phyloP scores from a whole-genome alignment of 2,113 vertebrate species.

The Gambusia holbrooki region DNA sequence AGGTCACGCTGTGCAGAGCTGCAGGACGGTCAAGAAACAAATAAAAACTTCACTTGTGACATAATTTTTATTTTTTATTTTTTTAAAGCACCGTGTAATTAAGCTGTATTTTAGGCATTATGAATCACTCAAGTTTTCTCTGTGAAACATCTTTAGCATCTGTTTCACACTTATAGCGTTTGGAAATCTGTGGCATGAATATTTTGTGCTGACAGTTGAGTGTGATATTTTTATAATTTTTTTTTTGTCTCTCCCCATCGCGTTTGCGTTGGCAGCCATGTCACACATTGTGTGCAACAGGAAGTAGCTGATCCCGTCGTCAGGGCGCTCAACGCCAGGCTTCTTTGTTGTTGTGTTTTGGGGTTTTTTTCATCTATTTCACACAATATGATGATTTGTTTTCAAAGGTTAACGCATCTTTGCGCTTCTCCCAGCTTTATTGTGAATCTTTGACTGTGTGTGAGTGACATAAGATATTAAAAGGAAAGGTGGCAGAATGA shows the following conservation, averaged over 20 bases:
- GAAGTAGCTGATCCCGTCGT: conserved; percentile 25
- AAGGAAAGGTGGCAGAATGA: neutral
- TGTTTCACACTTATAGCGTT: conserved; percentile 34
- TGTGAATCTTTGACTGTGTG: neutral
- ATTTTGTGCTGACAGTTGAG: conserved; percentile 58
- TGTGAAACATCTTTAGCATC: conserved; percentile 25
- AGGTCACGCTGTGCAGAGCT: neutral
- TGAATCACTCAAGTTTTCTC: conserved; percentile 26
- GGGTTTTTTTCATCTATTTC: neutral
- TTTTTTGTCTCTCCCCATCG: neutral
- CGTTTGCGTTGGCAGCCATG: conserved; percentile 25
- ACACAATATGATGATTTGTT: conserved; percentile 13
- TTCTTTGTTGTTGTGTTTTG: neutral
- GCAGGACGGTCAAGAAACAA: neutral
- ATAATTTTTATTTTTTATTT: neutral
- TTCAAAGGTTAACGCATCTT: conserved; percentile 24
- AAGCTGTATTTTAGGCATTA: conserved; percentile 20
- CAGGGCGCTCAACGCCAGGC: neutral
- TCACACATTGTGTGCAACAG: conserved; percentile 34
- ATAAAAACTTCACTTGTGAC: neutral
- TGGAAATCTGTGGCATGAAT: conserved; percentile 45
- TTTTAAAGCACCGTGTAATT: neutral
- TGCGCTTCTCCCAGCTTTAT: neutral
- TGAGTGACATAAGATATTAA: conserved; percentile 18
- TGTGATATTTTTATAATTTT: neutral